Percentiles rank a stretch among this genome's conserved stretches.
Conservation (phyloP, 2,797 vertebrate genomes). For the Luscinia luscinia region DNA sequence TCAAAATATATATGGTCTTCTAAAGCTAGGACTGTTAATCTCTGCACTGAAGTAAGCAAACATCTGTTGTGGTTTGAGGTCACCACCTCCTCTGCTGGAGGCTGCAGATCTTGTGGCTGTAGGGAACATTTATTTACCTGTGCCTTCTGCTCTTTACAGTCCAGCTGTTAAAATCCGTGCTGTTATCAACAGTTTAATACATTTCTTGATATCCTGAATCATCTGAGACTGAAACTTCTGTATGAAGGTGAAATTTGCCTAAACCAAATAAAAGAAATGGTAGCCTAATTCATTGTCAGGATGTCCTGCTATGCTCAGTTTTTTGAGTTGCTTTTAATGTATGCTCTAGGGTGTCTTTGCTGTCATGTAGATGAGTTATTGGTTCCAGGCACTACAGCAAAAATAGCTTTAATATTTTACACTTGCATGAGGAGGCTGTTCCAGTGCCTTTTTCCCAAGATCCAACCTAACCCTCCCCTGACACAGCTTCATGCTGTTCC, state of each 20-base stretch:
- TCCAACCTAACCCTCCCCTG: not conserved
- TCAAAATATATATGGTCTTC: not conserved
- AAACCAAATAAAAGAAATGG: not conserved
- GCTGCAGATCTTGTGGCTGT: not conserved
- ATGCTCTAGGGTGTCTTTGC: not conserved
- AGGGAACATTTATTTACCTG: not conserved
- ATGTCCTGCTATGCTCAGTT: not conserved
- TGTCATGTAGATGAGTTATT: not conserved
- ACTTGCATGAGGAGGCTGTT: not conserved
- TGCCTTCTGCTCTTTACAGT: not conserved
- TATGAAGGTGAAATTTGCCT: not conserved
- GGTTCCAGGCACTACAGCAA: not conserved
- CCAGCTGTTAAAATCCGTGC: not conserved
- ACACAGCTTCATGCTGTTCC: not conserved
- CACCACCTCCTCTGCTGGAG: not conserved
- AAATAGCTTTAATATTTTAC: not conserved
- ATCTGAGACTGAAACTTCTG: not conserved
- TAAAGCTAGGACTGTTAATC: not conserved
- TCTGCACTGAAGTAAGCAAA: not conserved
- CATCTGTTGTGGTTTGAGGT: not conserved
- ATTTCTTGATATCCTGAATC: not conserved
- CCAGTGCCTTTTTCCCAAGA: not conserved
- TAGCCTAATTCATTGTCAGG: not conserved
- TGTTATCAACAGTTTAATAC: not conserved
- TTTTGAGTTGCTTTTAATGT: not conserved